These are phyloP conservation scores for Pogona vitticeps DNA, from an alignment of 2,113 vertebrate genomes.

Conservation along the genomic window DNA sequence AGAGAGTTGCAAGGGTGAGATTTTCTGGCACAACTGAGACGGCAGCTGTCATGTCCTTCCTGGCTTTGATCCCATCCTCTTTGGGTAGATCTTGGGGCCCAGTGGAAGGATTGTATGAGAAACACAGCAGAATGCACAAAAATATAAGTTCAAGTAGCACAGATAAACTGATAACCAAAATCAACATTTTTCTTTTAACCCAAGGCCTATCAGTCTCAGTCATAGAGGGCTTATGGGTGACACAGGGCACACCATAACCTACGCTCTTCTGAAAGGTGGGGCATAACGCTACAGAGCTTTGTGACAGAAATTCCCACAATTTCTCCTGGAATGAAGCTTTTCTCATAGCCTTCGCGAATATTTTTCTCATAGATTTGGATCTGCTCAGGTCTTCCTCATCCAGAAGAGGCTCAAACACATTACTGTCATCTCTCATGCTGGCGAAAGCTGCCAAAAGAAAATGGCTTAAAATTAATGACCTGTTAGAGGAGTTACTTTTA, in stretches of 20 bases:
- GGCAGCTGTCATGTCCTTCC: not conserved
- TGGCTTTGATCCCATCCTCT: not conserved
- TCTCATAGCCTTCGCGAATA: too few species aligned
- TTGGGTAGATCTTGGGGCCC: not conserved
- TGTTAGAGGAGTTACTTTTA: too few species aligned
- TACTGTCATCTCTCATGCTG: slow-evolving; percentile 11
- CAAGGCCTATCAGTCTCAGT: not conserved
- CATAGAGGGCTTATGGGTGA: not conserved
- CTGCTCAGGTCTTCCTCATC: not conserved
- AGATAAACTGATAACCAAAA: accelerated
- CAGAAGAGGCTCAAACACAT: not conserved
- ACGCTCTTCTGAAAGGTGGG: not conserved
- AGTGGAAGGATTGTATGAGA: too few species aligned
- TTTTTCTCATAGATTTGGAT: too few species aligned
- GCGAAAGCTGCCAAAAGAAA: not conserved
- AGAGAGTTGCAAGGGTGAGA: not conserved
- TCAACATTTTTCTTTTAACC: not conserved
- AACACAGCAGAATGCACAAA: too few species aligned
- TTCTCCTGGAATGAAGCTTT: not conserved
- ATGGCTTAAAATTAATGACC: not conserved
- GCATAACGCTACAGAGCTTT: not conserved
- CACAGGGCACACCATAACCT: not conserved
- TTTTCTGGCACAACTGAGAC: not conserved
- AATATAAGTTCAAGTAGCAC: not conserved
- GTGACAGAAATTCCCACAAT: not conserved